Percentiles rank a stretch among this genome's conserved stretches.
These are phyloP conservation scores for Pyxicephalus adspersus DNA, from an alignment of 2,113 vertebrate species.

Conservation along the genomic window DNA sequence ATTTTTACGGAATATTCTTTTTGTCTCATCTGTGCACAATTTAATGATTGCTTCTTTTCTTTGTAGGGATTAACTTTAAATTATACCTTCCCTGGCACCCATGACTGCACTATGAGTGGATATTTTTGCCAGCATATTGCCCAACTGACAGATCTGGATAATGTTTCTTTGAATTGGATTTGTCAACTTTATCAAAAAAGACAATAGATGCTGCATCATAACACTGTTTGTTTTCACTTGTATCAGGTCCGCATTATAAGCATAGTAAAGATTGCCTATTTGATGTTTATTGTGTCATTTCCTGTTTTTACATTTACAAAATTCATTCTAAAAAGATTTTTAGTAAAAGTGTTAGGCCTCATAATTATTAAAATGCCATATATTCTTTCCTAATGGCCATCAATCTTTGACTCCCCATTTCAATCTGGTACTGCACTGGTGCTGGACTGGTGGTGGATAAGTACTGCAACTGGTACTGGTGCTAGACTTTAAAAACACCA, in stretches of 20 bases:
- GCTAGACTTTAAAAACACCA: no score
- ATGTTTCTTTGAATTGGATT: not conserved
- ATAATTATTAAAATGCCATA: not conserved
- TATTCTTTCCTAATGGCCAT: not conserved
- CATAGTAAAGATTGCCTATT: no score
- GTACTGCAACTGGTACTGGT: no score
- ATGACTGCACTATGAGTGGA: not conserved
- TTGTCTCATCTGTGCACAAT: not conserved
- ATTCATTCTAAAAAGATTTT: not conserved
- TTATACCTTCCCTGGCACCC: not conserved
- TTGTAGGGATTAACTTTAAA: conserved; percentile 18
- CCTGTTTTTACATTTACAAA: not conserved
- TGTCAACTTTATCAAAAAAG: not conserved
- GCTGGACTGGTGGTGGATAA: no score
- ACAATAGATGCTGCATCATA: not conserved
- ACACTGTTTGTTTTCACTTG: not conserved
- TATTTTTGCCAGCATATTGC: not conserved
- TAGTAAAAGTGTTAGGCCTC: not conserved
- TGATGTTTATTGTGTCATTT: not conserved
- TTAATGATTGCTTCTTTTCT: not conserved
- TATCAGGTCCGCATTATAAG: not conserved
- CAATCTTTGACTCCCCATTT: no score
- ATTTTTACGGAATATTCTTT: no score
- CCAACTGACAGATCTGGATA: not conserved
- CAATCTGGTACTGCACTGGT: no score